Conservation (phyloP, 2,888 invertebrate species). For the Ectemnius continuus region DNA sequence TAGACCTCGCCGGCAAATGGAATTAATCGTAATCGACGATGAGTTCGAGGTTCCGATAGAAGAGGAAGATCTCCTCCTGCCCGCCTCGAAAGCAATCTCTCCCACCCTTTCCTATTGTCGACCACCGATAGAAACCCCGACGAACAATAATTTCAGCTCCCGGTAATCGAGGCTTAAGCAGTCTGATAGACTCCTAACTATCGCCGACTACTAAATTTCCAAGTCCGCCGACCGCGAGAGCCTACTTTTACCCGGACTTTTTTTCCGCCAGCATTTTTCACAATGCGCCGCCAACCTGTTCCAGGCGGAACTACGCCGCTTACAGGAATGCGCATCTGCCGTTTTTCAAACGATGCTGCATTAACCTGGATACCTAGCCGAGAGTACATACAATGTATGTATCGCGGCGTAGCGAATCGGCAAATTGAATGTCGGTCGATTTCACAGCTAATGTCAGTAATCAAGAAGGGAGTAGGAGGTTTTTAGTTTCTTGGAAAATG, state of each 20-base stretch:
- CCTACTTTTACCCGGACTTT: neutral
- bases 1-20: conserved; percentile 25
- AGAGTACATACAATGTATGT: conserved; percentile 9
- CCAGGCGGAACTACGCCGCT: conserved; percentile 34
- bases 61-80: conserved; percentile 18
- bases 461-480: conserved; percentile 44
- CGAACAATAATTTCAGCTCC: conserved; percentile 64
- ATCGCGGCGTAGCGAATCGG: conserved; percentile 59
- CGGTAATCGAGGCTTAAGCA: conserved; percentile 63
- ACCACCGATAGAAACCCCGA: conserved; percentile 54
- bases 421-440: conserved; percentile 63
- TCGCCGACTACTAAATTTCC: conserved; percentile 28
- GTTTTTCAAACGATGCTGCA: conserved; percentile 16
- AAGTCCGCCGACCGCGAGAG: neutral
- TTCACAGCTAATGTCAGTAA: conserved; percentile 57
- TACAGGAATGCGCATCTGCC: conserved; percentile 23
- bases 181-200: conserved; percentile 46
- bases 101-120: conserved; percentile 46
- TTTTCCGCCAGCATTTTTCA: neutral
- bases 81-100: conserved; percentile 17
- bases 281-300: neutral
- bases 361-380: conserved; percentile 4
- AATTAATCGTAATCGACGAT: conserved; percentile 41
- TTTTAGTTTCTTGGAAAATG: conserved; percentile 49
- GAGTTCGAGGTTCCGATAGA: conserved; percentile 14